Base-by-base conservation (phyloP, 1,140 invertebrate genomes). In the Grapholita molesta region DNA sequence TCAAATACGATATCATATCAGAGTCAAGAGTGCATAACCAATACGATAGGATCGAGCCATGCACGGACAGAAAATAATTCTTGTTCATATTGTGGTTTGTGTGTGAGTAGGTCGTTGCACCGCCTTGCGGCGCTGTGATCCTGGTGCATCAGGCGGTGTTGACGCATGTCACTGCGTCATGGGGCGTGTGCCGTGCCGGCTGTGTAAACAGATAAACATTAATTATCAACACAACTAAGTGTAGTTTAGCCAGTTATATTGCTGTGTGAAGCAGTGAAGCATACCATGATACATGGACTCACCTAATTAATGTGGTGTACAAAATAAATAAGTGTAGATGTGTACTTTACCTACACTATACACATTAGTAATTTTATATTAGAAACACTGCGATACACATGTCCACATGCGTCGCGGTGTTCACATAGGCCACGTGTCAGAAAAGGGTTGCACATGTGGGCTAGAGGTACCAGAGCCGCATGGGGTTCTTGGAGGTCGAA, bases 401-500 rank as follows among this genome's bases (percentile, higher is more conserved):
- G 15, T 38, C 15, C 33, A n/a, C 67, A 72, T 64, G 52, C 57
- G 61, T 70, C 57, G 38, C 68, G 28, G 21, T n/a, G 65, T n/a
- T 25, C 23, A 61, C 57, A 61, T 61, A 61, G 24, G 55, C 70
- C 79, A 88, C 79, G 78, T 85, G 85, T 80, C 78, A 66, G 77
- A 85, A 61, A 90, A 91, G 87, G 89, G 89, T 91, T 91, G 85
- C 87, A 86, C 89, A 89, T 91, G 87, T 91, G 86, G 82, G 87
- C 83, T 86, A 86, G 70, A 83, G 85, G 80, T 84, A 91, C 87
- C 75, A 89, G 84, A 85, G 72, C 53, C 67, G 66, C 84, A 91
- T 71, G 78, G 70, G 55, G 15, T 18, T 66, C 15, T 57, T 66
- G 72, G 78, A 78, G 79, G 67, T 75, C 66, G 30, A 71, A 70